Conservation (phyloP, 2,888 invertebrate species). For the Geophilus truncorum region DNA sequence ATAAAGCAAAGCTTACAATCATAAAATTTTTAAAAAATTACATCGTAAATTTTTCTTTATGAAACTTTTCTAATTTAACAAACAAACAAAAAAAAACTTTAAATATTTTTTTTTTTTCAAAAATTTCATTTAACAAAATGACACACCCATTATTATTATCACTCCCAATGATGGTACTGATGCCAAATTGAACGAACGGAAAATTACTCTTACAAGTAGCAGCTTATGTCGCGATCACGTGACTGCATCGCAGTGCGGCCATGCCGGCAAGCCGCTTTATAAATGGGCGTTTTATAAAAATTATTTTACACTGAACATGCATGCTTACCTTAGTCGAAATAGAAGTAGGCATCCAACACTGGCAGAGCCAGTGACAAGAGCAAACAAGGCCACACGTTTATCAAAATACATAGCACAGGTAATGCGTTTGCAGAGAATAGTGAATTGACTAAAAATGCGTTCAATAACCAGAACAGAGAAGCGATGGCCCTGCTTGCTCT, state of each 20-base stretch:
- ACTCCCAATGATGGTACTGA: not conserved
- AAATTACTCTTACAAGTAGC: not conserved
- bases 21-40: not conserved
- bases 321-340: not conserved
- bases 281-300: not conserved
- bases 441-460: not conserved
- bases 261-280: not conserved
- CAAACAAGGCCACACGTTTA: slow-evolving; percentile 17
- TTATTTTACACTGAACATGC: not conserved
- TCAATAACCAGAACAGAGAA: slow-evolving; percentile 24
- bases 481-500: not conserved
- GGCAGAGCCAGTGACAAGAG: not conserved
- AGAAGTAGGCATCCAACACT: slow-evolving; percentile 15
- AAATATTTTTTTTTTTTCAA: not conserved
- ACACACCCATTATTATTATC: not conserved
- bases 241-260: not conserved
- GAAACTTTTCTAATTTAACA: not conserved
- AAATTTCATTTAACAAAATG: no score
- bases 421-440: not conserved
- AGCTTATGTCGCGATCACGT: not conserved
- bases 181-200: not conserved
- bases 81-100: not conserved
- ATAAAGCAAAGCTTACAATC: not conserved
- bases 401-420: not conserved
- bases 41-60: not conserved